These are phyloP conservation scores for Trichopoda pennipes DNA, from an alignment of 2,888 invertebrate genomes.

Conservation along the genomic window DNA sequence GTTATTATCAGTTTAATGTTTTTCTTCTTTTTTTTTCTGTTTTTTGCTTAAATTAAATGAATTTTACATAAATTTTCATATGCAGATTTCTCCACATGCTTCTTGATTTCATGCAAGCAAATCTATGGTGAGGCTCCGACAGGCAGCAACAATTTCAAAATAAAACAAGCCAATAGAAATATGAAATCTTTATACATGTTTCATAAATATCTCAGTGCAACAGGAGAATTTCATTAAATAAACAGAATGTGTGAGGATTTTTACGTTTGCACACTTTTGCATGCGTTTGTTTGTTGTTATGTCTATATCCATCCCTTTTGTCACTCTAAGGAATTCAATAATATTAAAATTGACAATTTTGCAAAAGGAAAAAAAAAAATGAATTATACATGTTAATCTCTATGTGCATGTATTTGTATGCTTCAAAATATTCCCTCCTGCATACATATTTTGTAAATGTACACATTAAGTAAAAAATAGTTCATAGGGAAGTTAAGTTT, in stretches of 20 bases:
- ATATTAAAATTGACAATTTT: constrained; percentile 68
- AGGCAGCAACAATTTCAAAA: constrained; percentile 28
- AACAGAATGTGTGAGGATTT: constrained; percentile 7
- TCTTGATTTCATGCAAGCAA: constrained; percentile 29
- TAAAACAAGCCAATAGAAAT: constrained; percentile 12
- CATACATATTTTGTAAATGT: neutral
- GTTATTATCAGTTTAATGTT: constrained; percentile 35
- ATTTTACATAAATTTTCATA: constrained; percentile 61
- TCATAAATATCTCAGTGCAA: constrained; percentile 61
- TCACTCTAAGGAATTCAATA: constrained; percentile 65
- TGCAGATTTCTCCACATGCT: constrained; percentile 51
- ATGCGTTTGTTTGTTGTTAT: neutral
- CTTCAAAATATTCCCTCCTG: neutral
- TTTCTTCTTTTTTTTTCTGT: neutral
- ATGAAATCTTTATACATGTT: constrained; percentile 36
- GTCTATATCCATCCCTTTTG: constrained; percentile 23
- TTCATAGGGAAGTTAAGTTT: constrained; percentile 23
- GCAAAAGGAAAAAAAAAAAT: too few relatives aligned
- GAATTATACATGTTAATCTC: neutral
- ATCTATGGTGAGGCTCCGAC: constrained; percentile 16
- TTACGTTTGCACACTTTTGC: neutral
- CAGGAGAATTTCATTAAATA: constrained; percentile 65
- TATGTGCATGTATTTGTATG: neutral
- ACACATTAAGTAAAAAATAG: constrained; percentile 6
- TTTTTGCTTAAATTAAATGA: constrained; percentile 54